phyloP scores from a whole-genome alignment of 2,888 invertebrate species.

The Drosophila imparisetae region DNA sequence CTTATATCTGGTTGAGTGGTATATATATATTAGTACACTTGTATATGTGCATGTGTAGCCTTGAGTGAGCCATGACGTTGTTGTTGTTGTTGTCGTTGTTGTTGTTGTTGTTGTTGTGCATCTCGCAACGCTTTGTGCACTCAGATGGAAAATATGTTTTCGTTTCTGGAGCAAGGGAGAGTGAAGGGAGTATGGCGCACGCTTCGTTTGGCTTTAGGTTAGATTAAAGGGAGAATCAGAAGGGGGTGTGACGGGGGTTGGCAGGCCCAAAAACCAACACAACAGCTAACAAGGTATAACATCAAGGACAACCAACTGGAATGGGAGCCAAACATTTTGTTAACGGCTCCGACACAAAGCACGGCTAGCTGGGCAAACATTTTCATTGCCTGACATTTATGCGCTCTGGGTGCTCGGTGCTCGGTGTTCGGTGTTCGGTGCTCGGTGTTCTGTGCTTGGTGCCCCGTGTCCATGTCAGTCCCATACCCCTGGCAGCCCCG shows the following conservation, averaged over 20 bases:
- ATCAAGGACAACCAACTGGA: constrained; percentile 44
- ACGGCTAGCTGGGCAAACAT: constrained; percentile 72
- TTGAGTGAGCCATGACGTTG: constrained; percentile 43
- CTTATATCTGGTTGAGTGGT: neutral
- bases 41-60: constrained; percentile 36
- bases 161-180: constrained; percentile 58
- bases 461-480: neutral
- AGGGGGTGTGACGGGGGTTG: neutral
- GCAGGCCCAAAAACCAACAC: constrained; percentile 53
- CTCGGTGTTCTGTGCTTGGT: neutral
- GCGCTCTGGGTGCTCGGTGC: constrained; percentile 15
- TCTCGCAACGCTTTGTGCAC: constrained; percentile 71
- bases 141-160: constrained; percentile 80
- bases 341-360: constrained; percentile 63
- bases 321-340: constrained; percentile 61
- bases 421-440: neutral
- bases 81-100: constrained; percentile 16
- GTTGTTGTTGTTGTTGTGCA: constrained; percentile 43
- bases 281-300: constrained; percentile 73
- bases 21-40: neutral
- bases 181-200: constrained; percentile 42
- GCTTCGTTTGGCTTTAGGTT: constrained; percentile 70
- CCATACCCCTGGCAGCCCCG: neutral
- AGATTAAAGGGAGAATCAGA: constrained; percentile 5
- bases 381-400: constrained; percentile 75